Percentiles rank a stretch among this genome's conserved stretches.
Evolutionary conservation across 2,797 vertebrate species (phyloP).

Genomic region (Danio tinwini): DNA sequence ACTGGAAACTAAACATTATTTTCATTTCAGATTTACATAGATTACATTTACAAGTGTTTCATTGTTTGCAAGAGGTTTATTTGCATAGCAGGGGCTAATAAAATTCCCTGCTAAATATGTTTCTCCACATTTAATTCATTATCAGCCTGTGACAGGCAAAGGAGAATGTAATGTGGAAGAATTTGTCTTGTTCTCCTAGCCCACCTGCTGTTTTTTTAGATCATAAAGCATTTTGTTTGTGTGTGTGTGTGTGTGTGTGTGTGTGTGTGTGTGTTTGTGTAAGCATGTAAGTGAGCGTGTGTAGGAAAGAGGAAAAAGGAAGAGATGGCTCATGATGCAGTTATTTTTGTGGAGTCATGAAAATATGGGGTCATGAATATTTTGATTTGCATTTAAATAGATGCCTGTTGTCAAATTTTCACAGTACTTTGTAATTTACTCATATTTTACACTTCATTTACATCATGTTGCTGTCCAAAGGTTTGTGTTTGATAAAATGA

Average conservation of each 20-base stretch:
- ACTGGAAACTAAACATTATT: background rate
- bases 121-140: background rate
- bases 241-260: slow-evolving; percentile 2
- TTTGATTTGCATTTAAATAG: slow-evolving; percentile 17
- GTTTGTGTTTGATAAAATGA: background rate
- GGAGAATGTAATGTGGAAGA: background rate
- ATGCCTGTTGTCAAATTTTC: slow-evolving; percentile 1
- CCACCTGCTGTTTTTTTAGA: background rate
- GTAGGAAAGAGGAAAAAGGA: slow-evolving; percentile 44
- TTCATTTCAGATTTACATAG: background rate
- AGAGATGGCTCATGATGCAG: slow-evolving; percentile 30
- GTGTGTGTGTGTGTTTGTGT: background rate
- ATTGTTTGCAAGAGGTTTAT: background rate
- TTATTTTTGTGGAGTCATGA: slow-evolving; percentile 33
- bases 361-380: slow-evolving; percentile 26
- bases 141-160: background rate
- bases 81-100: background rate
- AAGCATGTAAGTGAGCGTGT: background rate
- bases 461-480: background rate
- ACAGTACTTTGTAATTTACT: background rate
- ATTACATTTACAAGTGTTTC: background rate
- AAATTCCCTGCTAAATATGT: background rate
- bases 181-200: background rate
- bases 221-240: slow-evolving; percentile 17
- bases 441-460: background rate